Conservation (phyloP, 2,888 invertebrate genomes). For the Dyspetes luteomarginatus region DNA sequence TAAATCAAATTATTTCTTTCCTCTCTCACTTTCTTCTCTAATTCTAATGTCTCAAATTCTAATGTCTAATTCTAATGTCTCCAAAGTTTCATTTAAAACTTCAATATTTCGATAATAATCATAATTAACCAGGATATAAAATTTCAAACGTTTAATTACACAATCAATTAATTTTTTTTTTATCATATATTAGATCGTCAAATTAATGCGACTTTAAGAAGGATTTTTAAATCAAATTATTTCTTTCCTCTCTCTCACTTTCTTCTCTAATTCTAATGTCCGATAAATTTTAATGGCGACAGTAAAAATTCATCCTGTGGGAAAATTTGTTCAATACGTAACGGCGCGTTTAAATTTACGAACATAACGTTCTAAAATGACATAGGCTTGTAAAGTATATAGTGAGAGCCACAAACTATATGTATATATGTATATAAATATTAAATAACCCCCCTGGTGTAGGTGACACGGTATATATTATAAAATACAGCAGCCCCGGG, state of each 20-base stretch:
- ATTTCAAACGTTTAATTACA: not conserved
- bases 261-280: not conserved
- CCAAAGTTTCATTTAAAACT: too few species aligned
- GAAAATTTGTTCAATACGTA: conserved; percentile 46
- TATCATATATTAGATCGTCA: too few species aligned
- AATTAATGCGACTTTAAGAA: too few species aligned
- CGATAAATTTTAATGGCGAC: too few species aligned
- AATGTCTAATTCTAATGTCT: too few species aligned
- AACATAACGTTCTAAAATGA: conserved; percentile 25
- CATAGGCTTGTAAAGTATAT: conserved; percentile 46
- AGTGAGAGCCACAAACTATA: conserved; percentile 13
- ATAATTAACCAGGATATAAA: not conserved
- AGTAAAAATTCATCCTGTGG: not conserved
- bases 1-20: not conserved
- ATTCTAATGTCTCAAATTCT: not conserved
- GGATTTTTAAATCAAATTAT: not conserved
- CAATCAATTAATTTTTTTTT: not conserved
- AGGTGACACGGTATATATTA: conserved; percentile 48
- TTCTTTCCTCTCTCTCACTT: not conserved
- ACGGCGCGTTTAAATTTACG: conserved; percentile 41
- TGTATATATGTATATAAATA: too few species aligned
- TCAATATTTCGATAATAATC: not conserved
- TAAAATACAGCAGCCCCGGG: conserved; percentile 46
- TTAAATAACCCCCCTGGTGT: conserved; percentile 27
- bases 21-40: not conserved